Conservation (phyloP, 2,797 vertebrate species). For the Helarctos malayanus region DNA sequence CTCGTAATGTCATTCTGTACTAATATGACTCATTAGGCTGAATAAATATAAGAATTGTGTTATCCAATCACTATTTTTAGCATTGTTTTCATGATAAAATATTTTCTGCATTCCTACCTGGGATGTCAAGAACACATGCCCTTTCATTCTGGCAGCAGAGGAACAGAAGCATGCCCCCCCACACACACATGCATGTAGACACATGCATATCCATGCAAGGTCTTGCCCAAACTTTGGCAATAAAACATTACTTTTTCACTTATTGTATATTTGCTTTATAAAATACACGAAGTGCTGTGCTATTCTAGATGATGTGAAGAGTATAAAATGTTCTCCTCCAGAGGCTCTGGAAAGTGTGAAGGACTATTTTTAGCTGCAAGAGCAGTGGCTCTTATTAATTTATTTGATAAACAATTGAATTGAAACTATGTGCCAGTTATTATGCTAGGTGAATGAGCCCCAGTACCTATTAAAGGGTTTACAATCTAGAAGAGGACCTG, state of each 20-base stretch:
- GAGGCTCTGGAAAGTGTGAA: not conserved
- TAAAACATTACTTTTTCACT: not conserved
- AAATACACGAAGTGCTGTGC: not conserved
- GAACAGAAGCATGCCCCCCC: not conserved
- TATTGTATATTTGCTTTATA: not conserved
- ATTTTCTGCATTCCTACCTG: slow-evolving; percentile 1
- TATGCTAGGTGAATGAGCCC: not conserved
- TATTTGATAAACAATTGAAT: not conserved
- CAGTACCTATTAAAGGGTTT: not conserved
- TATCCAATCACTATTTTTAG: slow-evolving; percentile 47
- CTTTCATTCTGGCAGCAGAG: not conserved
- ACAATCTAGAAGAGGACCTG: not conserved
- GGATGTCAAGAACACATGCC: not conserved
- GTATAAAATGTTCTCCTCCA: not conserved
- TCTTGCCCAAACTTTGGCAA: not conserved
- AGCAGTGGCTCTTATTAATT: not conserved
- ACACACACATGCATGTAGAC: not conserved
- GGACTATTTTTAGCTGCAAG: not conserved
- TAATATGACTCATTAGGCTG: slow-evolving; percentile 16
- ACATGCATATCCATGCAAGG: not conserved
- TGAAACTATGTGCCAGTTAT: not conserved
- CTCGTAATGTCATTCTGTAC: not conserved
- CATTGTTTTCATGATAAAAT: slow-evolving; percentile 48
- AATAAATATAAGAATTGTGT: slow-evolving; percentile 26
- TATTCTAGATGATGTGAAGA: not conserved